These are phyloP conservation scores for Hydrotaea diabolus DNA, from an alignment of 2,888 invertebrate species.

Conservation along the genomic window DNA sequence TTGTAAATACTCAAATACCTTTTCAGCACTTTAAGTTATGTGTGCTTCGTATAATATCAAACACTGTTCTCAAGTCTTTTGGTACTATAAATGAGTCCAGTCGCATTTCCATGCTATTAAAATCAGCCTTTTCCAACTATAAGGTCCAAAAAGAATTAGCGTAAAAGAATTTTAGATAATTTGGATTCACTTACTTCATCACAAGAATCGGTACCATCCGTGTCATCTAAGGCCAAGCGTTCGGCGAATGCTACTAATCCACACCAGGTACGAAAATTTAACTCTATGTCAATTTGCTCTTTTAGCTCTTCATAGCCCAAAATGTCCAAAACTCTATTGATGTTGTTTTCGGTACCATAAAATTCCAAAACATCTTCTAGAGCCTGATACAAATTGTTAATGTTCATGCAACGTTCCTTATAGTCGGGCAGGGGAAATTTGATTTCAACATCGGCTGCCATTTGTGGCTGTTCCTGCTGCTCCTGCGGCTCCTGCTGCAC, in stretches of 20 bases:
- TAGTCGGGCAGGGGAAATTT: constrained; percentile 69
- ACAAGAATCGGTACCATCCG: constrained; percentile 84
- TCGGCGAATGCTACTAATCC: constrained; percentile 90
- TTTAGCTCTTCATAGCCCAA: constrained; percentile 71
- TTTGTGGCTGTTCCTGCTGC: background rate
- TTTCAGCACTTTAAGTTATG: constrained; percentile 70
- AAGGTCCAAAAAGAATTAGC: constrained; percentile 18
- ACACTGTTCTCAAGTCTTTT: constrained; percentile 72
- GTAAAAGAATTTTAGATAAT: background rate
- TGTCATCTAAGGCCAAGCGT: constrained; percentile 81
- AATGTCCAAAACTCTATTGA: constrained; percentile 73
- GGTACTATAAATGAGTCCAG: constrained; percentile 81
- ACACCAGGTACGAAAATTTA: constrained; percentile 89
- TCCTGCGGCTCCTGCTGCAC: background rate
- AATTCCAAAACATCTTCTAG: constrained; percentile 80
- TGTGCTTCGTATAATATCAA: constrained; percentile 75
- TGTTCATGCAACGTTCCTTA: constrained; percentile 76
- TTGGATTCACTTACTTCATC: constrained; percentile 83
- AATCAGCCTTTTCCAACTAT: constrained; percentile 87
- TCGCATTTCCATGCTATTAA: constrained; percentile 84
- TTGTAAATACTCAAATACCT: too few species aligned
- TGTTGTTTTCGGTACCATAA: constrained; percentile 78
- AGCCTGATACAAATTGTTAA: constrained; percentile 76
- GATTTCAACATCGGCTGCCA: constrained; percentile 68
- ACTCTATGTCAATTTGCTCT: constrained; percentile 73